A percentile compares a stretch with the other conserved stretches of the same genome.
Evolutionary conservation across 2,113 vertebrate species (phyloP).

Genomic region (Trogon melanurus): DNA sequence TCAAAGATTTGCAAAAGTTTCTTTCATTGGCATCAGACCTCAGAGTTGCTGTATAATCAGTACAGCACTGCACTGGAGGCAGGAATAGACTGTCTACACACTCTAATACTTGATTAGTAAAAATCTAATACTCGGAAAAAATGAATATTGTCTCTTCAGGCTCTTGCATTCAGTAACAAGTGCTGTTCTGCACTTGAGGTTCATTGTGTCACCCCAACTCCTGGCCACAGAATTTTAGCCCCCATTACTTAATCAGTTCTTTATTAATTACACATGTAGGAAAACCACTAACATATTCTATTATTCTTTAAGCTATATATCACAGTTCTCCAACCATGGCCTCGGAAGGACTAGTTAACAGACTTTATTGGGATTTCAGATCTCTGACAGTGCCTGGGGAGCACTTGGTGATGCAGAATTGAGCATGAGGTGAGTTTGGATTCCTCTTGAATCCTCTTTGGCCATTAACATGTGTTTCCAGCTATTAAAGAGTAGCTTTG

Average conservation of each 20-base stretch:
- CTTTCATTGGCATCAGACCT: not conserved
- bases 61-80: not conserved
- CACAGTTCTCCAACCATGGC: rapidly evolving
- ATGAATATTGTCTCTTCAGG: not conserved
- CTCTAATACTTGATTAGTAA: not conserved
- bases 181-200: not conserved
- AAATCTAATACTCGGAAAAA: not conserved
- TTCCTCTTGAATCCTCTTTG: not conserved
- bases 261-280: not conserved
- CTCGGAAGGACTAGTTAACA: not conserved
- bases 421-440: not conserved
- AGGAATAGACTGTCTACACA: not conserved
- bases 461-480: not conserved
- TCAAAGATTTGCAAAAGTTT: not conserved
- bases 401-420: not conserved
- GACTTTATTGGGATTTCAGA: not conserved
- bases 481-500: not conserved
- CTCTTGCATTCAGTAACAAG: not conserved
- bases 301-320: not conserved
- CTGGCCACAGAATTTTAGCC: not conserved
- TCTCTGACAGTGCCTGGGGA: not conserved
- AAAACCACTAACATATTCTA: not conserved
- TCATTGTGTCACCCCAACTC: not conserved
- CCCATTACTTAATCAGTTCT: not conserved
- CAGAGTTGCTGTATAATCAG: not conserved